phyloP scores from a whole-genome alignment of 1,140 invertebrate genomes.

The Drosophila biarmipes region DNA sequence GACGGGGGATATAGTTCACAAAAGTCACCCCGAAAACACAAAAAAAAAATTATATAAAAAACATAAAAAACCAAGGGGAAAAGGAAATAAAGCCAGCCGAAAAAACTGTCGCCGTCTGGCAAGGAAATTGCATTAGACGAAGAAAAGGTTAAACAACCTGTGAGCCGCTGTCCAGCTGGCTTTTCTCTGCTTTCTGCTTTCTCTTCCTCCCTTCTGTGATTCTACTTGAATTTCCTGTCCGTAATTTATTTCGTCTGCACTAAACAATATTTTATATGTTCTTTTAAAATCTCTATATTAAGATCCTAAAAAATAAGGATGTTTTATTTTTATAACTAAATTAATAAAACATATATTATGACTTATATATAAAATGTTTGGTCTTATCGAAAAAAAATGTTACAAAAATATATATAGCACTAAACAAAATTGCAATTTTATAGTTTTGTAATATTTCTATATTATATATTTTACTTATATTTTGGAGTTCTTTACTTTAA shows the following conservation, averaged over 20 bases:
- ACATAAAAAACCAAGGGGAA: neutral
- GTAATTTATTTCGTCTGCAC: constrained; percentile 17
- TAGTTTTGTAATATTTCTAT: no score
- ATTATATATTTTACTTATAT: no score
- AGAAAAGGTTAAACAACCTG: constrained; percentile 51
- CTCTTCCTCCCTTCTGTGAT: constrained; percentile 3
- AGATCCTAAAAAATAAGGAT: no score
- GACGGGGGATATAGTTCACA: constrained; percentile 21
- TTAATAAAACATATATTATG: no score
- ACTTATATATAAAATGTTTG: no score
- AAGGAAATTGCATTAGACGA: constrained; percentile 74
- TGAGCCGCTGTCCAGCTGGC: constrained; percentile 15
- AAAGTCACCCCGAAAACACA: constrained; percentile 38
- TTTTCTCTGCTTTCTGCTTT: constrained; percentile 2
- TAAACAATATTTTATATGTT: neutral
- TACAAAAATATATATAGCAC: no score
- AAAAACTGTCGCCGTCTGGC: constrained; percentile 55
- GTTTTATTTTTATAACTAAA: no score
- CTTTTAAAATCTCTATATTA: no score
- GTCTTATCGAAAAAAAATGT: no score
- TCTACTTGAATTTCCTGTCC: constrained; percentile 55
- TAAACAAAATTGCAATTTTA: no score
- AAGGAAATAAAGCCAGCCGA: constrained; percentile 12
- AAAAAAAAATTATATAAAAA: neutral
- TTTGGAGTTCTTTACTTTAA: no score